A percentile compares a stretch with the other conserved stretches of the same genome.
Conservation (phyloP, 2,888 invertebrate species). For the Polydrusus pterygomalis region DNA sequence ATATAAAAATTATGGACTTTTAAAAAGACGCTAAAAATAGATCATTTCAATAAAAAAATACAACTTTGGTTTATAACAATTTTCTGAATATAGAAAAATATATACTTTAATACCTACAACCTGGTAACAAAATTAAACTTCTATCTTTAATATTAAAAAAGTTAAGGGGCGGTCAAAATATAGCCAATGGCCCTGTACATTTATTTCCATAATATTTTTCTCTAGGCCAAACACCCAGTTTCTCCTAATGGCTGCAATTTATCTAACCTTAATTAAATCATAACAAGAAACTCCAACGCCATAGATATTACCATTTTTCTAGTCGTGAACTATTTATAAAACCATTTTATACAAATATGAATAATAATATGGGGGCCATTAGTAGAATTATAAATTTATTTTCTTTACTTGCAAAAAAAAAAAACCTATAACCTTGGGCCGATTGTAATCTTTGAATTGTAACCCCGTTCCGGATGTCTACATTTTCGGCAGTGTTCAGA, state of each 20-base stretch:
- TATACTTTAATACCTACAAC: too few relatives aligned
- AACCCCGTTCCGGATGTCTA: neutral
- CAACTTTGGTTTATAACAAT: neutral
- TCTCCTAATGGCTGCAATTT: constrained; percentile 3
- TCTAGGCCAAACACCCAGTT: constrained; percentile 6
- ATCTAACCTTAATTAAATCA: constrained; percentile 24
- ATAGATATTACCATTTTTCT: constrained; percentile 10
- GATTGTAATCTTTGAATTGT: constrained; percentile 1
- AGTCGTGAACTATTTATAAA: neutral
- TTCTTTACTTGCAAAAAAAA: neutral
- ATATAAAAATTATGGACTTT: too few relatives aligned
- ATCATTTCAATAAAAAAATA: too few relatives aligned
- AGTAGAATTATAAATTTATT: neutral
- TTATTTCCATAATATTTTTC: constrained; percentile 13
- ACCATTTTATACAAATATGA: constrained; percentile 18
- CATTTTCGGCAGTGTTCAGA: constrained; percentile 4
- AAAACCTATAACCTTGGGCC: neutral
- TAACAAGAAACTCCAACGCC: neutral
- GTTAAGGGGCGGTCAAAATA: too few relatives aligned
- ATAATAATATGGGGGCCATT: constrained; percentile 15
- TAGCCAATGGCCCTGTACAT: neutral
- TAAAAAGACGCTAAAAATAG: too few relatives aligned
- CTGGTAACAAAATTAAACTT: too few relatives aligned
- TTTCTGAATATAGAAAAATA: neutral
- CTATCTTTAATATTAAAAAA: too few relatives aligned